Evolutionary conservation across 2,888 invertebrate species (phyloP), one percentile per base, ranked within the genome.

Genomic region (Artemia sp.): DNA sequence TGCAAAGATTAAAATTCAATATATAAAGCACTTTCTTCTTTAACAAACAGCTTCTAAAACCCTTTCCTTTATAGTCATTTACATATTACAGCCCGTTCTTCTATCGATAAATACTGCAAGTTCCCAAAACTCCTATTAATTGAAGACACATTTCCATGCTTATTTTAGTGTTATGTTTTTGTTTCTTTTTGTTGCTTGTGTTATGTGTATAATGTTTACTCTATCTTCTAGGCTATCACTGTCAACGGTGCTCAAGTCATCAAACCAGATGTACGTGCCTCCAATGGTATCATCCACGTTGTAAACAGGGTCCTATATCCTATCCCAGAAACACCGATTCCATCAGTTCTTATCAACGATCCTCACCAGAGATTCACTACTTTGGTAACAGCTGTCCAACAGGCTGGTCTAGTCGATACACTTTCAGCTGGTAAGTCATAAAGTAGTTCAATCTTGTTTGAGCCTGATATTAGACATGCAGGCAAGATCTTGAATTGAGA

Each of bases 271-370:
- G 51, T 70, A 19, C 51, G 14, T 14, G 71, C 72, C 14, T 52
- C 50, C 58, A 72, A 72, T 66, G 72, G 72, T 68, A 72, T 78
- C 53, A 68, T 70, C 50, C 69, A 71, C 70, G 66, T 71, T 12
- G 69, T 72, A 14, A 69, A 71, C 38, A 70, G 51, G 50, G 72
- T 72, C 52, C 69, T 72, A 51, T 53, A 52, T 38, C 69, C 72
- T 14, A 52, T 67, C 14, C 69, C 58, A 19, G 69, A 58, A 38
- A 68, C 52, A 58, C 58, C 66, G 66, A 52, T 71, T 24, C 14
- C 11, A n/a, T 14, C 70, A 9, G 68, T 68, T 68, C 68, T 70
- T 19, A 51, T 12, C 12, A 50, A 24, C 38, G 70, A 70, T 24
- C 70, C 70, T 14, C 52, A 58, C 12, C 68, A 66, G 14, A 19